Evolutionary conservation across 2,888 invertebrate genomes (phyloP).

Genomic region (Campoletis raptor): DNA sequence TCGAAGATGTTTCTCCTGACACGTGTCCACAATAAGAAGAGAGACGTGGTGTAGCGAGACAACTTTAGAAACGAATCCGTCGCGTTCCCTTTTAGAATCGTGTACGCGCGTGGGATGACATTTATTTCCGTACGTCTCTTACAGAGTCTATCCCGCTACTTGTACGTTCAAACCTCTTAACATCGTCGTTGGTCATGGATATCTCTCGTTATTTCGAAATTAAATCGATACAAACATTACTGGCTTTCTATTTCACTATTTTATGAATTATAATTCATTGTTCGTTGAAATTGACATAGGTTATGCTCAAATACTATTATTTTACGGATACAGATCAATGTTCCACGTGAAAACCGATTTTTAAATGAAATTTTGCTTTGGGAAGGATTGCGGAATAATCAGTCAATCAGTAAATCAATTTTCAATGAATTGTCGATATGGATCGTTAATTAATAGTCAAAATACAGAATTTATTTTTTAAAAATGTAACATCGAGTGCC

Average conservation of each 20-base stretch:
- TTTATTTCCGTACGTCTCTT: constrained; percentile 79
- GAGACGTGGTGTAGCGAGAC: constrained; percentile 70
- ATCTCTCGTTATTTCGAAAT: constrained; percentile 23
- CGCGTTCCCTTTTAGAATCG: constrained; percentile 82
- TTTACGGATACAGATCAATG: neutral
- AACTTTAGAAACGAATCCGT: constrained; percentile 83
- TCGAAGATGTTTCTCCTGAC: constrained; percentile 15
- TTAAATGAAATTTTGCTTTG: neutral
- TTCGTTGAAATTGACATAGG: neutral
- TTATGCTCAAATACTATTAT: neutral
- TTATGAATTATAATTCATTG: neutral
- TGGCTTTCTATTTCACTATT: neutral
- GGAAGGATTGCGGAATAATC: too few relatives aligned
- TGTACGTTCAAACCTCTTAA: constrained; percentile 57
- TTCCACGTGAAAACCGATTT: neutral
- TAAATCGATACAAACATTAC: neutral
- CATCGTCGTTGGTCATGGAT: constrained; percentile 33
- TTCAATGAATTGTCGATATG: too few relatives aligned
- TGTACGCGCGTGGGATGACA: constrained; percentile 84
- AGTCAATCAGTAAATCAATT: too few relatives aligned
- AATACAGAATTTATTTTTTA: neutral
- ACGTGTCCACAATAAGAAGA: constrained; percentile 47
- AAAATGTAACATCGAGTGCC: neutral
- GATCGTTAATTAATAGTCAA: neutral
- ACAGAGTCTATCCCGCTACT: constrained; percentile 52